phyloP scores from a whole-genome alignment of 2,113 vertebrate genomes.

The Ovis canadensis region DNA sequence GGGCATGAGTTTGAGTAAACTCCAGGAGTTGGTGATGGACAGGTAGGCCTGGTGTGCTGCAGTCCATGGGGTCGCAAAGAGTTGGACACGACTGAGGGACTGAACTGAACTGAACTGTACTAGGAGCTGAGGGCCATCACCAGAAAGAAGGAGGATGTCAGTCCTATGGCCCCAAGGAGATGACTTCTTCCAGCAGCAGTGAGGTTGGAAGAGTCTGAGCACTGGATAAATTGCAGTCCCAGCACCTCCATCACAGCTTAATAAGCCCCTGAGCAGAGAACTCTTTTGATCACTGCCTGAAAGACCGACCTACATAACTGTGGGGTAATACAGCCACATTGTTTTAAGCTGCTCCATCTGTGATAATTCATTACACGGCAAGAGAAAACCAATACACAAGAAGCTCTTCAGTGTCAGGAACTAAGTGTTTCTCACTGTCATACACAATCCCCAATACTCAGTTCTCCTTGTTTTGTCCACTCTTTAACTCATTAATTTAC shows the following conservation, averaged over 20 bases:
- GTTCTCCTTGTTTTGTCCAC: neutral
- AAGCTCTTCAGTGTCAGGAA: neutral
- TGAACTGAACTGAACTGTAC: neutral
- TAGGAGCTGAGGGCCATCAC: neutral
- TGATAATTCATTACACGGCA: neutral
- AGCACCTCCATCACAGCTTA: neutral
- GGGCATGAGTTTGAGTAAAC: neutral
- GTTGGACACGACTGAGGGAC: fast-evolving
- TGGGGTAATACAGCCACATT: neutral
- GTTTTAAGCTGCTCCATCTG: neutral
- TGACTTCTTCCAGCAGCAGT: neutral
- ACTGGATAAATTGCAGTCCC: neutral
- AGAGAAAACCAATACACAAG: neutral
- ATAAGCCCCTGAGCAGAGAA: neutral
- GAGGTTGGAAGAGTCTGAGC: neutral
- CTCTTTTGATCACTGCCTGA: neutral
- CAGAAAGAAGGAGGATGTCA: neutral
- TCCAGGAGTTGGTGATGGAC: neutral
- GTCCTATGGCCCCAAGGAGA: neutral
- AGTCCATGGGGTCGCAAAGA: neutral
- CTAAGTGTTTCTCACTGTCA: neutral
- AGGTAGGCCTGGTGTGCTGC: neutral
- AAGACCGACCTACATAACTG: fast-evolving
- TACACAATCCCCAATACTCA: too few species aligned
- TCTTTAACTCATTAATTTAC: neutral